Conservation (phyloP, 1,140 invertebrate genomes). For the Dendroctonus ponderosae region DNA sequence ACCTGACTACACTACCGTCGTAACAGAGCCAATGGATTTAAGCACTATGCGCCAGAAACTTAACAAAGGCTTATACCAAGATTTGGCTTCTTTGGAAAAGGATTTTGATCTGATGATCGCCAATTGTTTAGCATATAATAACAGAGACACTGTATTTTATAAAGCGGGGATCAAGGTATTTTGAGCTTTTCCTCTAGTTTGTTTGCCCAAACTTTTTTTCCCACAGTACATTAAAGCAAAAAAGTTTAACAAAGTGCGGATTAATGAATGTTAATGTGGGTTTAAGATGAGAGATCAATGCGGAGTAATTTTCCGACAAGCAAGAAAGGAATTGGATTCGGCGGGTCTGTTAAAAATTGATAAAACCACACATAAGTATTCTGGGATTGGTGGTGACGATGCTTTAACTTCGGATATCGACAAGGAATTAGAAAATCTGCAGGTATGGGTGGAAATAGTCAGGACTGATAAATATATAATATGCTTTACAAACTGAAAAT, state of each 20-base stretch:
- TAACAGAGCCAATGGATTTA: slow-evolving; percentile 94
- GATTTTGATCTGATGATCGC: slow-evolving; percentile 94
- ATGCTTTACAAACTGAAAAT: background rate
- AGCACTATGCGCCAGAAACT: slow-evolving; percentile 86
- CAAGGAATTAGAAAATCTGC: slow-evolving; percentile 52
- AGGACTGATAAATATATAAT: background rate
- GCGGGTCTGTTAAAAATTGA: slow-evolving; percentile 56
- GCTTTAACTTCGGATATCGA: slow-evolving; percentile 55
- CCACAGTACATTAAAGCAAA: background rate
- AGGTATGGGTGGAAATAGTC: slow-evolving; percentile 37
- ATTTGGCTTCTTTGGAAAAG: slow-evolving; percentile 75
- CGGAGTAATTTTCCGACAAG: slow-evolving; percentile 71
- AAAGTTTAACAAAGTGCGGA: background rate
- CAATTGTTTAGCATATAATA: slow-evolving; percentile 94
- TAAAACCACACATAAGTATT: slow-evolving; percentile 42
- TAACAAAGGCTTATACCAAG: slow-evolving; percentile 72
- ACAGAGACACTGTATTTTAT: slow-evolving; percentile 85
- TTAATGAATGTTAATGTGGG: background rate
- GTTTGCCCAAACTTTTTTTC: background rate
- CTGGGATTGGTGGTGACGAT: slow-evolving; percentile 45
- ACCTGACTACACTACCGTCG: slow-evolving; percentile 89
- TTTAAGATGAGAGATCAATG: slow-evolving; percentile 78
- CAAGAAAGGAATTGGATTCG: slow-evolving; percentile 69
- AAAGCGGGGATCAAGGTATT: slow-evolving; percentile 37
- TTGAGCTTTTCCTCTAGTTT: background rate